These are phyloP conservation scores for Drosophila anomelani DNA, from an alignment of 2,888 invertebrate species.

Conservation along the genomic window DNA sequence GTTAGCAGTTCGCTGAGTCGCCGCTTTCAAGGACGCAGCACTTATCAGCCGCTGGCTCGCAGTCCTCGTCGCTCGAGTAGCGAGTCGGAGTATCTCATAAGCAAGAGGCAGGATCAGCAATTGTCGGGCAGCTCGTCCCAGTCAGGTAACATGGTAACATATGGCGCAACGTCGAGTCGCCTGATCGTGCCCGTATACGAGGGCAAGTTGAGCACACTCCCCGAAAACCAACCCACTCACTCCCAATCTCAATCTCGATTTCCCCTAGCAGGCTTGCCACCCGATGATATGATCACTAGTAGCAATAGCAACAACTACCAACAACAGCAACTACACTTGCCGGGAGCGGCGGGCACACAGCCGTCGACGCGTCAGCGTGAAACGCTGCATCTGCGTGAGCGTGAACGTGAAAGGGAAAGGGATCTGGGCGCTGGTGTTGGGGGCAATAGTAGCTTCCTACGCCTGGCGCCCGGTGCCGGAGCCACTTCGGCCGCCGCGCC, in stretches of 20 bases:
- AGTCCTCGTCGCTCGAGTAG: conserved; percentile 88
- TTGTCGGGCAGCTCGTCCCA: conserved; percentile 49
- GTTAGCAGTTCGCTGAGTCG: conserved; percentile 93
- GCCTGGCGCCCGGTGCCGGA: conserved; percentile 70
- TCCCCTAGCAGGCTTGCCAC: conserved; percentile 65
- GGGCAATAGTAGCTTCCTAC: conserved; percentile 69
- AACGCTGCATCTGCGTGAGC: conserved; percentile 66
- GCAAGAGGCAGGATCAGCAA: conserved; percentile 68
- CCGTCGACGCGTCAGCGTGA: conserved; percentile 69
- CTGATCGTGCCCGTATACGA: conserved; percentile 60
- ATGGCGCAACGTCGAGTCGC: conserved; percentile 68
- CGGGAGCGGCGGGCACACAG: conserved; percentile 56
- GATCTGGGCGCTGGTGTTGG: conserved; percentile 57
- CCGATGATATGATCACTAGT: conserved; percentile 47
- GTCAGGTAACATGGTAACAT: conserved; percentile 53
- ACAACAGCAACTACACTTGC: conserved; percentile 77
- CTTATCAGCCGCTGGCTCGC: conserved; percentile 89
- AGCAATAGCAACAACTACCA: conserved; percentile 75
- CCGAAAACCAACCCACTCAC: conserved; percentile 58
- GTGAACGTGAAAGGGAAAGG: conserved; percentile 36
- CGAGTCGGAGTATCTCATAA: conserved; percentile 84
- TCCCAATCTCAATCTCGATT: conserved; percentile 69
- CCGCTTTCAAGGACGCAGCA: conserved; percentile 90
- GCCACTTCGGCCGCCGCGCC: conserved; percentile 67
- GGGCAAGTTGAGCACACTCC: conserved; percentile 53